Base-by-base conservation (phyloP, 1,140 invertebrate species). In the Onthophagus taurus region DNA sequence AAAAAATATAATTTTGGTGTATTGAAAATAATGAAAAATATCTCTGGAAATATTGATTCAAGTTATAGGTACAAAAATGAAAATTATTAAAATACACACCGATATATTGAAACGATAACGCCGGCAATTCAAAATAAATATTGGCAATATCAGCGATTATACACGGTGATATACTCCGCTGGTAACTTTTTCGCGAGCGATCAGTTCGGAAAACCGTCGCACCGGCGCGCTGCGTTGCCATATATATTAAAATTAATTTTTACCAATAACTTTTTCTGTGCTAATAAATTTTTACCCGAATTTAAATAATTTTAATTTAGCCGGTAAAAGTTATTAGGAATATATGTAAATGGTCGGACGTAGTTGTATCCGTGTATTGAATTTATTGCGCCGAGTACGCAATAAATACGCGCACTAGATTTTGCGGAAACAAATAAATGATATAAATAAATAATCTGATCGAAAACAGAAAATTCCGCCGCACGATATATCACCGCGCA, bases 371-470 rank as follows among this genome's bases (percentile, higher is more conserved):
- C 37, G 37, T 13, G 24, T 29, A 26, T 41, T 7, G 29, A 41
- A 41, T 41, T 41, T 41, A 41, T 41, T 41, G 29, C 16, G 21
- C 19, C 23, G 14, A 26, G 29, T 13, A 41, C 29, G 14, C 29
- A 41, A 41, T 41, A 41, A 41, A 41, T 41, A 41, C 24, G 29
- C 29, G 14, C 37, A 14, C 24, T 41, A 41, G 37, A 41, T 41
- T 41, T 41, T 41, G 37, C 29, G 37, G 37, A 41, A 41, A 41
- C 37, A 39, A 39, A 39, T 39, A 41, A 41, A 41, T 29, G 37
- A 41, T 41, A 41, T 41, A 41, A 41, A 41, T 41, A 41, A 41
- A 41, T 41, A 41, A 41, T 41, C 37, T 41, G 37, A 41, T 41
- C 37, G 24, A 41, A 41, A 41, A 41, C 37, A 41, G 37, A 41